phyloP scores from a whole-genome alignment of 2,888 invertebrate species.

The Tipula confusa region DNA sequence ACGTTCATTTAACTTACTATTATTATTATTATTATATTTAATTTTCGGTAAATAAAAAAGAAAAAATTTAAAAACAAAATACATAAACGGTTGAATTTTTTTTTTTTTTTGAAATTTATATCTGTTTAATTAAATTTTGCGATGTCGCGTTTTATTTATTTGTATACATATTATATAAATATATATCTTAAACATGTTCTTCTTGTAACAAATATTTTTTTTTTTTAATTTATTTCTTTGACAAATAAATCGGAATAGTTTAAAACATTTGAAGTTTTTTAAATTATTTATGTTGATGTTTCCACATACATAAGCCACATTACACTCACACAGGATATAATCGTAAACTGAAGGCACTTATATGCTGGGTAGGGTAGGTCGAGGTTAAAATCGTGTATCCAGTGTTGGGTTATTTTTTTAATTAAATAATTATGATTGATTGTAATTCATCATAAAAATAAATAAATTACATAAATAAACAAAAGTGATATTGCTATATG shows the following conservation, averaged over 20 bases:
- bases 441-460: not conserved
- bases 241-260: not conserved
- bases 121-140: not conserved
- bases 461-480: not conserved
- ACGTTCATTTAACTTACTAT: not conserved
- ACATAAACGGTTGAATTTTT: not conserved
- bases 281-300: not conserved
- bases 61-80: not conserved
- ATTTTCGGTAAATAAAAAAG: too few species aligned
- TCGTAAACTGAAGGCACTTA: not conserved
- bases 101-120: not conserved
- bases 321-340: not conserved
- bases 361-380: not conserved
- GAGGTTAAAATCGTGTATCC: not conserved
- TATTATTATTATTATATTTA: not conserved
- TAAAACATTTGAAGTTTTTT: not conserved
- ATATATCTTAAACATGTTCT: not conserved
- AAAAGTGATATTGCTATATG: not conserved
- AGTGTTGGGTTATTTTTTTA: not conserved
- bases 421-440: not conserved
- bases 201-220: not conserved
- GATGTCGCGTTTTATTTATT: slow-evolving; percentile 3
- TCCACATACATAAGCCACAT: not conserved
- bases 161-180: not conserved
- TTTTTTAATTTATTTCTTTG: not conserved